Evolutionary conservation across 2,113 vertebrate species (phyloP).

Genomic region (Syngnathus scovelli): DNA sequence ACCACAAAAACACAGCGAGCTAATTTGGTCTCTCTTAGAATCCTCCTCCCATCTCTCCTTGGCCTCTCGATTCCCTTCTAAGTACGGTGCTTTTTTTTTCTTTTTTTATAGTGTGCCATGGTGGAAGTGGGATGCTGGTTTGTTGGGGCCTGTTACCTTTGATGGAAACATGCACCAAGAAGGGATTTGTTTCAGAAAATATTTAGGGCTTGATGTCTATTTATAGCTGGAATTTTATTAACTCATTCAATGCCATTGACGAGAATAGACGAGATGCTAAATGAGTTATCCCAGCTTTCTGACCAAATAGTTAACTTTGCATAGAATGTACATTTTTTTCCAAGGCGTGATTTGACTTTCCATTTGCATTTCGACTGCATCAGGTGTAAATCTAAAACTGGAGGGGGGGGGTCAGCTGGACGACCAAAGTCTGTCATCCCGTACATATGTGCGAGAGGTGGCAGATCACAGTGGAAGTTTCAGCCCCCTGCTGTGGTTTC

Average conservation of each 20-base stretch:
- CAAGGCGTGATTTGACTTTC: neutral
- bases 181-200: constrained; percentile 28
- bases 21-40: constrained; percentile 65
- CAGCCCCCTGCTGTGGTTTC: constrained; percentile 4
- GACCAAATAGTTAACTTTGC: neutral
- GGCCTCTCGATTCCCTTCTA: constrained; percentile 45
- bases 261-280: too few species aligned
- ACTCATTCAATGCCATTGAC: neutral
- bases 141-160: constrained; percentile 47
- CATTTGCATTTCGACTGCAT: neutral
- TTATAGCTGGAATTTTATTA: neutral
- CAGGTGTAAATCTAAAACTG: neutral
- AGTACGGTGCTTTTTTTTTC: constrained; percentile 21
- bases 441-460: neutral
- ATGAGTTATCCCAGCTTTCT: neutral
- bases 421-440: neutral
- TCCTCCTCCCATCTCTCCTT: constrained; percentile 24
- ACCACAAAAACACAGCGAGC: constrained; percentile 66
- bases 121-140: constrained; percentile 42
- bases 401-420: neutral
- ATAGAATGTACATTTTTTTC: too few species aligned
- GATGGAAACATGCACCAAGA: constrained; percentile 43
- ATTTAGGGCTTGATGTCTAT: constrained; percentile 10
- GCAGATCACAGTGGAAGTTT: neutral
- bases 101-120: constrained; percentile 37